Base-by-base conservation (phyloP, 2,888 invertebrate species). In the Leucoptera coffeella region DNA sequence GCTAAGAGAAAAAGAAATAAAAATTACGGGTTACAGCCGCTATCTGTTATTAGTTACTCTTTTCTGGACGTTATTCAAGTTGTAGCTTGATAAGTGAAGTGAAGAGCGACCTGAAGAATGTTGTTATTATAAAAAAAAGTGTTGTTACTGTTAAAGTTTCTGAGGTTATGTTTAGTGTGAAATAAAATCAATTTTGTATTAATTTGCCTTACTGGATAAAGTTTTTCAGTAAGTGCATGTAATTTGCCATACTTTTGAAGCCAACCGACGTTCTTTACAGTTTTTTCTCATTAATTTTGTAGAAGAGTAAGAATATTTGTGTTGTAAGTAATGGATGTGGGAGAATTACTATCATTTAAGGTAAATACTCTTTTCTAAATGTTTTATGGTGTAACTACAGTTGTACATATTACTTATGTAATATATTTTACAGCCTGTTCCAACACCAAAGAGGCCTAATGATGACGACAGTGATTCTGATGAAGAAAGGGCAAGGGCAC, bases 371-470 rank as follows among this genome's bases (percentile, higher is more conserved):
- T 15, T 26, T 10, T 8, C 7, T 12, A 15, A 22, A 15, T 9
- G 4, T 19, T 13, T 3, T 12, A 10, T 12, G 20, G 9, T 20
- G 15, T 17, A 12, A 9, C 7, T 17, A 20, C 11, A 15, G n/a
- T n/a, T 23, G 12, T 10, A 14, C 9, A 23, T n/a, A 25, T 27
- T 24, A 5, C 14, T 3, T 13, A 17, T 17, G n/a, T 17, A 17
- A 7, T 17, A 11, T 23, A 12, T 20, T 27, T 47, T 57, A 15
- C 38, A 90, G 88, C 89, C 89, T 4, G 82, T 85, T 26, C 86
- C 85, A 45, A 87, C 86, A 6, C 82, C 89, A 6, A 89, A 89
- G 56, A 73, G 89, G 32, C 78, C 79, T 12, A 58, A 41, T 36
- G 75, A 77, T 14, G 84, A 83, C 32, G 79, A 80, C 26, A 81